These are phyloP conservation scores for Spicauda simplicius DNA, from an alignment of 2,888 invertebrate genomes.

Conservation along the genomic window DNA sequence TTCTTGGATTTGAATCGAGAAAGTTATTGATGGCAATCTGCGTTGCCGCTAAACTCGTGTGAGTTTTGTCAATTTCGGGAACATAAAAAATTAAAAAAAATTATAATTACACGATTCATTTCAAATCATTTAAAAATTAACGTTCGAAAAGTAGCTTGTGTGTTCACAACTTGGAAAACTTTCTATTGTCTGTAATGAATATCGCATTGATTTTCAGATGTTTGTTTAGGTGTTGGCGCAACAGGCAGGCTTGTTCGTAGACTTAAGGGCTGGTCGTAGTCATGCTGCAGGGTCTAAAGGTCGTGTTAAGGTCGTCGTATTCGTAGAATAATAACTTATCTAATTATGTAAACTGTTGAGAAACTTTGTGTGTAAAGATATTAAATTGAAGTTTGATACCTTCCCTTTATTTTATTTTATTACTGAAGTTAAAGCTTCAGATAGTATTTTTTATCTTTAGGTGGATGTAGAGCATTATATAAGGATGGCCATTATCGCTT, in stretches of 20 bases:
- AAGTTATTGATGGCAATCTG: background rate
- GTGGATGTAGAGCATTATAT: background rate
- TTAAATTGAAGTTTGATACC: constrained; percentile 29
- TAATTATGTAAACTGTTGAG: constrained; percentile 10
- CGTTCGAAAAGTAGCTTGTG: constrained; percentile 13
- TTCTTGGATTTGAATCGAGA: background rate
- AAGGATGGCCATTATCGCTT: background rate
- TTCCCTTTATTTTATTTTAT: constrained; percentile 34
- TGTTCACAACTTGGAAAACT: constrained; percentile 18
- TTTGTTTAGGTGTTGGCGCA: constrained; percentile 45
- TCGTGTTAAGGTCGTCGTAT: constrained; percentile 17
- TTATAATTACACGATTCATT: background rate
- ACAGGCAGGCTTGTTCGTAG: constrained; percentile 48
- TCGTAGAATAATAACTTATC: constrained; percentile 25
- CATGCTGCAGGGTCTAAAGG: constrained; percentile 30
- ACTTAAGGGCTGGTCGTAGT: constrained; percentile 33
- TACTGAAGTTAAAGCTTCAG: constrained; percentile 8
- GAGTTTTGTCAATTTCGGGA: background rate
- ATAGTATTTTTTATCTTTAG: constrained; percentile 9
- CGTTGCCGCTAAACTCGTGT: background rate
- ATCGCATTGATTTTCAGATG: constrained; percentile 49
- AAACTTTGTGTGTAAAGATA: constrained; percentile 16
- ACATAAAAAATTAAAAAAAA: background rate
- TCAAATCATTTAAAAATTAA: background rate
- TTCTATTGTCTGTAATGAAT: constrained; percentile 40